Evolutionary conservation across 2,113 vertebrate species (phyloP).

Genomic region (Actenoides lindsayi): DNA sequence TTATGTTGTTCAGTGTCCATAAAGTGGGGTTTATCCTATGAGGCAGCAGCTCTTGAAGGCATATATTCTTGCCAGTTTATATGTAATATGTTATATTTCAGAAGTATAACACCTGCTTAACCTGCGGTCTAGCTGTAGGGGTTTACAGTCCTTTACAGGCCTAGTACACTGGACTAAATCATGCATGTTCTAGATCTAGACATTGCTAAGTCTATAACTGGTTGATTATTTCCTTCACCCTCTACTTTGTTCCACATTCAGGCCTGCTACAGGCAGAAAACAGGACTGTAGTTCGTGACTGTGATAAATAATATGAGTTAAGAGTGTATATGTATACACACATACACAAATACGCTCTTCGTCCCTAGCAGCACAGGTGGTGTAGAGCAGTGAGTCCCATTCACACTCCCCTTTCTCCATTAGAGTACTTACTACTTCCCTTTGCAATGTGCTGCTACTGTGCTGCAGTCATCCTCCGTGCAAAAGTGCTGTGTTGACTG

Average conservation of each 20-base stretch:
- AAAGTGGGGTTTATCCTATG: background rate
- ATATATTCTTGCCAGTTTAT: background rate
- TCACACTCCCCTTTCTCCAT: background rate
- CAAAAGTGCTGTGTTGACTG: background rate
- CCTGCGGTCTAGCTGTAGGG: background rate
- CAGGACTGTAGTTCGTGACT: background rate
- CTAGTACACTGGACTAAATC: background rate
- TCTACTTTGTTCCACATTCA: background rate
- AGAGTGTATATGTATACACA: background rate
- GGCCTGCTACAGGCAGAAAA: background rate
- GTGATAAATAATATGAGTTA: background rate
- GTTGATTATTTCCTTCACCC: background rate
- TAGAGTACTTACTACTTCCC: background rate
- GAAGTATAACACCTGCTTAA: background rate
- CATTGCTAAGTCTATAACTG: background rate
- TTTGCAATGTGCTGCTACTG: background rate
- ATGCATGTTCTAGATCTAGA: background rate
- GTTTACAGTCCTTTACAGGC: background rate
- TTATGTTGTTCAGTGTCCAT: background rate
- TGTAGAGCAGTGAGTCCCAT: background rate
- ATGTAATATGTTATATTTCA: background rate
- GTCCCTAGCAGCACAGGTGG: background rate
- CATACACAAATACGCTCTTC: background rate
- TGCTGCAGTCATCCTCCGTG: background rate
- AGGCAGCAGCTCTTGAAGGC: background rate